Evolutionary conservation across 1,140 invertebrate genomes (phyloP).

Genomic region (Alviniconcha marisindica): DNA sequence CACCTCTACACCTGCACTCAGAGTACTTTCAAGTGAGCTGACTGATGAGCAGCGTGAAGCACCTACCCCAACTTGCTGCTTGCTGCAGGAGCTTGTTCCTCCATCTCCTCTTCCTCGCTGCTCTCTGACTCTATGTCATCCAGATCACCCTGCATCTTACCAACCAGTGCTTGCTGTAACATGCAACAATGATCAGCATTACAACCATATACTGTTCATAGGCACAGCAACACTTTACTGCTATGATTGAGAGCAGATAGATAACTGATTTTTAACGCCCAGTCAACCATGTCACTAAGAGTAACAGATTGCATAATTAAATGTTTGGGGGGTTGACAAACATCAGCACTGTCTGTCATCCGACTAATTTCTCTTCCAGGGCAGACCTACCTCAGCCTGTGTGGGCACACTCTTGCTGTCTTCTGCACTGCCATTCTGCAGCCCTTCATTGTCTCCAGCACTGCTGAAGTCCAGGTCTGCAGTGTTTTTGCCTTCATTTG

Average conservation of each 20-base stretch:
- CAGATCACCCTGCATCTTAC: constrained; percentile 75
- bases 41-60: no score
- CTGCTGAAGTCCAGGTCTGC: constrained; percentile 87
- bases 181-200: constrained; percentile 12
- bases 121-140: constrained; percentile 73
- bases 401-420: constrained; percentile 39
- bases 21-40: no score
- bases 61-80: constrained; percentile 22
- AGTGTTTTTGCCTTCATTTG: constrained; percentile 88
- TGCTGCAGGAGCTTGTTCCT: constrained; percentile 38
- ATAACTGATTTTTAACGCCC: no score
- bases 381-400: constrained; percentile 45
- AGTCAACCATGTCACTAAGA: no score
- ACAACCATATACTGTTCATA: no score
- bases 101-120: constrained; percentile 71
- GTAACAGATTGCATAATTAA: no score
- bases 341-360: no score
- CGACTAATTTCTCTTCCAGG: no score
- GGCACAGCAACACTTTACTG: no score
- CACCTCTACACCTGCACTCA: no score
- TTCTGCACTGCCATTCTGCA: constrained; percentile 6
- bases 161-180: constrained; percentile 61
- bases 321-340: no score
- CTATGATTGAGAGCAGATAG: no score
- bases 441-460: constrained; percentile 30